A percentile compares a stretch with the other conserved stretches of the same genome.
These are phyloP conservation scores for Murina feae DNA, from an alignment of 2,113 vertebrate genomes.

Conservation along the genomic window DNA sequence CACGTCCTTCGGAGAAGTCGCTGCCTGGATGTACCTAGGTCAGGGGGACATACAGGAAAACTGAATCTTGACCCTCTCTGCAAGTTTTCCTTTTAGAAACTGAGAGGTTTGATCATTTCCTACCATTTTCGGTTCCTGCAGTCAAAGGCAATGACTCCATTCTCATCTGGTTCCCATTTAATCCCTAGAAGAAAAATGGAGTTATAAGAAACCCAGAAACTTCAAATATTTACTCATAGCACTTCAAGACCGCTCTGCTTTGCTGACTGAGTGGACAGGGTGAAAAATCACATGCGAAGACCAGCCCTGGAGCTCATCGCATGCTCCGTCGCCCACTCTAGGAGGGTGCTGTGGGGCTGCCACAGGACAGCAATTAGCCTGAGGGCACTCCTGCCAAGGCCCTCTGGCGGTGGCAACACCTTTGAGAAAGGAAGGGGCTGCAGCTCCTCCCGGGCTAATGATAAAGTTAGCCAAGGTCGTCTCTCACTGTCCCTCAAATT, in stretches of 20 bases:
- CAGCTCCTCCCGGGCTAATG: background rate
- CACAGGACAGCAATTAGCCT: background rate
- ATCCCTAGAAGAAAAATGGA: constrained; percentile 85
- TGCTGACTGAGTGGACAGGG: constrained; percentile 35
- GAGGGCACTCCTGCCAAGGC: background rate
- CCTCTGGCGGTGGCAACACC: background rate
- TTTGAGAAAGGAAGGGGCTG: background rate
- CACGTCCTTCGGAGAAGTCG: constrained; percentile 97
- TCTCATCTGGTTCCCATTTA: constrained; percentile 98
- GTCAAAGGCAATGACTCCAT: constrained; percentile 98
- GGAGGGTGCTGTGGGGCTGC: background rate
- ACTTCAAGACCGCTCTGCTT: constrained; percentile 49
- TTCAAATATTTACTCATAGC: constrained; percentile 48
- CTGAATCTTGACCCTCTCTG: constrained; percentile 7
- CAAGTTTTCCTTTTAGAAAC: constrained; percentile 14
- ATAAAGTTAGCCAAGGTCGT: background rate
- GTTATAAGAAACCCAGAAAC: constrained; percentile 61
- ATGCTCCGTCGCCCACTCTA: background rate
- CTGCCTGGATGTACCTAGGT: constrained; percentile 97
- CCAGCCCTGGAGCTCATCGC: background rate
- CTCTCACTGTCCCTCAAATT: background rate
- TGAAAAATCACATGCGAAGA: constrained; percentile 32
- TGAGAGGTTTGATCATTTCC: constrained; percentile 25
- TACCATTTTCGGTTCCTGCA: constrained; percentile 99
- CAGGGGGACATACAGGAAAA: constrained; percentile 25